A percentile compares a stretch with the other conserved stretches of the same genome.
Evolutionary conservation across 2,888 invertebrate species (phyloP).

Genomic region (Hololepta plana): DNA sequence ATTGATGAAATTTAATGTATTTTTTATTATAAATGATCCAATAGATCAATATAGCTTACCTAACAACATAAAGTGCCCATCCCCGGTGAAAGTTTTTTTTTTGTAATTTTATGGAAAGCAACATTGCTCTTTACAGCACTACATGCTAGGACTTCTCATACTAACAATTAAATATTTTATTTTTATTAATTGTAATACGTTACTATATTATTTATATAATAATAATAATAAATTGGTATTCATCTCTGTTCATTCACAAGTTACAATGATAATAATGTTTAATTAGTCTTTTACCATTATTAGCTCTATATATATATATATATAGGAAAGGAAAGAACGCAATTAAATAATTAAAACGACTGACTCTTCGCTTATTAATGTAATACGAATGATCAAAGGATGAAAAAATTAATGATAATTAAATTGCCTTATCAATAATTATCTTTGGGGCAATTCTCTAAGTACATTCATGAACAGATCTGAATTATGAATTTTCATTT

Average conservation of each 20-base stretch:
- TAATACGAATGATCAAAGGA: no score
- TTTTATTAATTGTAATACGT: constrained; percentile 17
- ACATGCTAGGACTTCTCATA: constrained; percentile 23
- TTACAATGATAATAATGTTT: no score
- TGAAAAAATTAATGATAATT: no score
- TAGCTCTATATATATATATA: no score
- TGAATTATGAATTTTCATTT: constrained; percentile 15
- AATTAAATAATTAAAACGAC: no score
- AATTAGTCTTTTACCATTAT: no score
- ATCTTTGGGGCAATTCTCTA: constrained; percentile 20
- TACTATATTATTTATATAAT: constrained; percentile 16
- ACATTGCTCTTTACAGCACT: constrained; percentile 26
- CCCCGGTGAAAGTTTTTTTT: constrained; percentile 25
- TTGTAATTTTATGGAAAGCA: constrained; percentile 24
- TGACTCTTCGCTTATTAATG: no score
- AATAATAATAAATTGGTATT: constrained; percentile 10
- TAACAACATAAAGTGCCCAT: constrained; percentile 28
- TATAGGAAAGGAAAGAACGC: no score
- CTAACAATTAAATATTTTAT: constrained; percentile 25
- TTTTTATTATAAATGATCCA: constrained; percentile 28
- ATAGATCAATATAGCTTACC: constrained; percentile 22
- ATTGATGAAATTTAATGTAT: no score
- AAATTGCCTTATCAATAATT: no score
- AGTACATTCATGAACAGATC: constrained; percentile 23
- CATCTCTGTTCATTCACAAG: no score